These are phyloP conservation scores for Chrosomus eos DNA, from an alignment of 2,797 vertebrate genomes.

Conservation along the genomic window DNA sequence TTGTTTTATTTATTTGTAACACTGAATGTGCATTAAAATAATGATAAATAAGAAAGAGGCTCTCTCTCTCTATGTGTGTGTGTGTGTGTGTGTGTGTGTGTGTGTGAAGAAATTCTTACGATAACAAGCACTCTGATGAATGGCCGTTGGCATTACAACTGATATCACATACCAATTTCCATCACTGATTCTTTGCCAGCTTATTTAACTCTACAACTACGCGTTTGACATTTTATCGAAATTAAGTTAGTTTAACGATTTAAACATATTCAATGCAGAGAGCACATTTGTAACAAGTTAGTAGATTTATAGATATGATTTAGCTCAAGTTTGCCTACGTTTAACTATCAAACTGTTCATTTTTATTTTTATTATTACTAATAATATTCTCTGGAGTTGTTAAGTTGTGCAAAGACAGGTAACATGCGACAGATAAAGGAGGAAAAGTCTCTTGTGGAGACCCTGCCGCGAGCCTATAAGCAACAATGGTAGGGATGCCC, in stretches of 20 bases:
- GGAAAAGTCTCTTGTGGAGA: constrained; percentile 46
- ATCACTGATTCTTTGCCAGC: constrained; percentile 43
- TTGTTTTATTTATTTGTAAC: constrained; percentile 19
- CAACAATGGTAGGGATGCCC: constrained; percentile 68
- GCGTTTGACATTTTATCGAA: constrained; percentile 33
- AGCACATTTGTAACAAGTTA: not conserved
- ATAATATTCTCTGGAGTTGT: not conserved
- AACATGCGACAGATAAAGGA: constrained; percentile 43
- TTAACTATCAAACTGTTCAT: not conserved
- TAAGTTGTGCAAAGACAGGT: constrained; percentile 55
- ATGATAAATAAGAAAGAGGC: constrained; percentile 27
- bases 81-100: too few species aligned
- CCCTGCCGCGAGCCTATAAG: constrained; percentile 66
- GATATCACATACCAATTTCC: constrained; percentile 53
- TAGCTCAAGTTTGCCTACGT: not conserved
- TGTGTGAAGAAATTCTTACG: constrained; percentile 42
- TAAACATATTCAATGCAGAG: not conserved
- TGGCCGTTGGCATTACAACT: constrained; percentile 56
- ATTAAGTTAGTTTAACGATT: constrained; percentile 6
- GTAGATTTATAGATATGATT: not conserved
- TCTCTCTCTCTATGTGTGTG: not conserved
- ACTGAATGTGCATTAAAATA: constrained; percentile 33
- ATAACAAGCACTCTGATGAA: constrained; percentile 59
- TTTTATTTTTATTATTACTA: constrained; percentile 31
- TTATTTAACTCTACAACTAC: constrained; percentile 41